phyloP scores from a whole-genome alignment of 2,888 invertebrate species.

The Parascotia fuliginaria region DNA sequence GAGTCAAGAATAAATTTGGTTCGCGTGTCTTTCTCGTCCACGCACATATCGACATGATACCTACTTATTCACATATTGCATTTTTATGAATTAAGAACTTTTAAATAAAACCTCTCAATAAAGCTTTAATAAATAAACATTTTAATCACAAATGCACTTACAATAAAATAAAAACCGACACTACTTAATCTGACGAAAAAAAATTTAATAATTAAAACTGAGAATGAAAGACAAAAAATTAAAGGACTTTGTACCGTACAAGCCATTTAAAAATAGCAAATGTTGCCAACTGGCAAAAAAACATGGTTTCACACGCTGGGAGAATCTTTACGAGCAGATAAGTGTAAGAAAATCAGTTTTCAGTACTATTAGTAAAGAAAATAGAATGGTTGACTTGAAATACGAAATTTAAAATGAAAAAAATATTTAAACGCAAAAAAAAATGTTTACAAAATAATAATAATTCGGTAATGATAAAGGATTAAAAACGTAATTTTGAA shows the following conservation, averaged over 20 bases:
- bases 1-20: no score
- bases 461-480: no score
- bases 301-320: slow-evolving; percentile 6
- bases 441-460: no score
- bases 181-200: slow-evolving; percentile 14
- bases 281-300: slow-evolving; percentile 35
- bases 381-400: neutral
- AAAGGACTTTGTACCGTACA: slow-evolving; percentile 35
- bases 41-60: no score
- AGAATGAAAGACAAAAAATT: slow-evolving; percentile 26
- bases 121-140: no score
- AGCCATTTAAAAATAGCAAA: slow-evolving; percentile 36
- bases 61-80: no score
- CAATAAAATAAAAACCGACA: neutral
- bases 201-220: slow-evolving; percentile 28
- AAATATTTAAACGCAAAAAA: neutral
- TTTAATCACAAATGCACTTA: neutral
- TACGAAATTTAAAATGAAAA: neutral
- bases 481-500: no score
- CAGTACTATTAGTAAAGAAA: neutral
- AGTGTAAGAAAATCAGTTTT: slow-evolving; percentile 8
- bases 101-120: no score
- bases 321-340: slow-evolving; percentile 38
- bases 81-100: no score
- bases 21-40: no score